A percentile compares a stretch with the other conserved stretches of the same genome.
phyloP scores from a whole-genome alignment of 2,797 vertebrate genomes.

The Hybognathus amarus region DNA sequence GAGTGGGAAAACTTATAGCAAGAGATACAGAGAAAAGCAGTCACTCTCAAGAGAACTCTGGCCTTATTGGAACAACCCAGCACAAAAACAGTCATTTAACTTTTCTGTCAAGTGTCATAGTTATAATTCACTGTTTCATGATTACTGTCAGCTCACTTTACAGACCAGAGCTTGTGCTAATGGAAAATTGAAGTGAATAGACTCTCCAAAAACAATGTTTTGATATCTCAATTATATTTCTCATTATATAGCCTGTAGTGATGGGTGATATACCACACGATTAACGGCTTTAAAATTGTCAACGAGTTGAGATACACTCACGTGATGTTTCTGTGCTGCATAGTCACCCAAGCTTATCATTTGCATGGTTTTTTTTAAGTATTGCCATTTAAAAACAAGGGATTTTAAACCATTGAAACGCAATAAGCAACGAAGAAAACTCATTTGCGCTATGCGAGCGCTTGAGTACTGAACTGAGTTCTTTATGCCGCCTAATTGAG shows the following conservation, averaged over 20 bases:
- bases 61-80: constrained; percentile 58
- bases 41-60: constrained; percentile 53
- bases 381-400: background rate
- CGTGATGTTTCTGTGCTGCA: background rate
- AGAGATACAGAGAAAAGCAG: constrained; percentile 39
- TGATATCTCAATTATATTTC: constrained; percentile 57
- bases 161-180: constrained; percentile 53
- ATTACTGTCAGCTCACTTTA: constrained; percentile 63
- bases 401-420: background rate
- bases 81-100: constrained; percentile 62
- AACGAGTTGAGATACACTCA: background rate
- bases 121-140: constrained; percentile 61
- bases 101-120: constrained; percentile 56
- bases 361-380: background rate
- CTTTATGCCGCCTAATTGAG: background rate
- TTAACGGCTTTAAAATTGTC: background rate
- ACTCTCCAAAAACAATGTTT: constrained; percentile 61
- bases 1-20: constrained; percentile 19
- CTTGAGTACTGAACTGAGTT: background rate
- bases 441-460: background rate
- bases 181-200: constrained; percentile 55
- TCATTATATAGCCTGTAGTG: constrained; percentile 53
- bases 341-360: background rate
- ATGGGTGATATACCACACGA: background rate
- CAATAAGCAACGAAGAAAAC: background rate